Conservation (phyloP, 2,797 vertebrate species). For the Semotilus atromaculatus region DNA sequence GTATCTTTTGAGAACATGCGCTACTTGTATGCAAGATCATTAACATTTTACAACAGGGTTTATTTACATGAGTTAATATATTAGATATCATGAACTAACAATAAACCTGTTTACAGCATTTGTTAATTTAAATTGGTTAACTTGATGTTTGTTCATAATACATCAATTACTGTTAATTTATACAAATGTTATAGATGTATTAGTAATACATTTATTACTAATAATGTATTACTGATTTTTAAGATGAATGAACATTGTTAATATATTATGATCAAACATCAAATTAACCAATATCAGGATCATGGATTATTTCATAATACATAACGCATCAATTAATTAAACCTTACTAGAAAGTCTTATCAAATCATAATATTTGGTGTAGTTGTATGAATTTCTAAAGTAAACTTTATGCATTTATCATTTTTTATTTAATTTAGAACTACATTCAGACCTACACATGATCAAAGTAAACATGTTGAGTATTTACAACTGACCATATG, state of each 20-base stretch:
- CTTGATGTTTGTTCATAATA: background rate
- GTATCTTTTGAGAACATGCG: background rate
- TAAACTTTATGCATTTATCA: background rate
- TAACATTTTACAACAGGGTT: background rate
- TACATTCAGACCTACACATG: background rate
- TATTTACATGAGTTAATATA: background rate
- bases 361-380: background rate
- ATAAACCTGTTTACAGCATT: background rate
- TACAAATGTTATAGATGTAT: background rate
- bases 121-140: no score
- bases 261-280: background rate
- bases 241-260: background rate
- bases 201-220: background rate
- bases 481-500: conserved; percentile 36
- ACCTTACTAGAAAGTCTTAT: background rate
- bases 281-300: background rate
- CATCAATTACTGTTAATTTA: background rate
- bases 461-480: conserved; percentile 21
- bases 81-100: background rate
- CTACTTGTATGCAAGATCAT: background rate
- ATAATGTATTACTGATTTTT: background rate
- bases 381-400: background rate
- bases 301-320: background rate
- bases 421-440: background rate
- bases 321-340: background rate